Conservation (phyloP, 2,797 vertebrate genomes). For the Halcyon chelicuti region DNA sequence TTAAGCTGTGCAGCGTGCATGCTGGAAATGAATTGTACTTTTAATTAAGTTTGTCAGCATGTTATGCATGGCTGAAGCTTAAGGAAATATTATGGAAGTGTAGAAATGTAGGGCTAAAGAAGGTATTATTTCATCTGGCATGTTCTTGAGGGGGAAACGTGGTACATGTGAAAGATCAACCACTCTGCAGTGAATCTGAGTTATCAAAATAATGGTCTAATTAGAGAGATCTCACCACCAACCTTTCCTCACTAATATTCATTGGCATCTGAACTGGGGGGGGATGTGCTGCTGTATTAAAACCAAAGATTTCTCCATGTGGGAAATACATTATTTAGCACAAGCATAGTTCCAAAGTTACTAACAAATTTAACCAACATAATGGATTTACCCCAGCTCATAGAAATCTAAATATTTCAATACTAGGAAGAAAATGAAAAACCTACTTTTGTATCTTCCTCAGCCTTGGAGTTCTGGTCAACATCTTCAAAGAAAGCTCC, state of each 20-base stretch:
- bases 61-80: background rate
- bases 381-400: background rate
- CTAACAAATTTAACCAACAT: background rate
- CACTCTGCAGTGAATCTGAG: background rate
- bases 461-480: background rate
- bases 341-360: background rate
- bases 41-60: slow-evolving; percentile 30
- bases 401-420: background rate
- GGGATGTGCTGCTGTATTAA: background rate
- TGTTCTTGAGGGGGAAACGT: background rate
- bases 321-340: background rate
- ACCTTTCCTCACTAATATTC: background rate
- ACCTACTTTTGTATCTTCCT: background rate
- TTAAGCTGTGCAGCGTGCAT: background rate
- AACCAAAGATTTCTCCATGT: background rate
- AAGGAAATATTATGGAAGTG: slow-evolving; percentile 4
- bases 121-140: background rate
- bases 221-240: background rate
- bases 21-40: background rate
- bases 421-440: background rate
- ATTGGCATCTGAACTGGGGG: background rate
- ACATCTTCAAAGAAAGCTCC: fast-evolving
- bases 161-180: background rate
- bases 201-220: background rate
- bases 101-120: background rate